These are phyloP conservation scores for Cydia pomonella DNA, from an alignment of 1,140 invertebrate species.

Conservation along the genomic window DNA sequence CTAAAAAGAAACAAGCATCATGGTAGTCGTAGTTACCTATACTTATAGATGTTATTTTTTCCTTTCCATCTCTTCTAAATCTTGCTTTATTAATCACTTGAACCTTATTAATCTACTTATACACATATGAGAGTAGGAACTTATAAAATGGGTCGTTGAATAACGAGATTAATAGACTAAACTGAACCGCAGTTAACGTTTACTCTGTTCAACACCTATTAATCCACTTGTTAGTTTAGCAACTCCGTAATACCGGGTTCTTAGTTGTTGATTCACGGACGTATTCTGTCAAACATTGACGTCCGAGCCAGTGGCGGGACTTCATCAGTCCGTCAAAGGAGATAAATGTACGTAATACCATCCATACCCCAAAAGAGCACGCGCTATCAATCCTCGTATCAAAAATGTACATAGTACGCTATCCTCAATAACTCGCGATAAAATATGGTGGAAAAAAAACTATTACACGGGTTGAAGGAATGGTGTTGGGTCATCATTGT, in stretches of 20 bases:
- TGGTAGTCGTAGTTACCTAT: neutral
- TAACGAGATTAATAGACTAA: neutral
- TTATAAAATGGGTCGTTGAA: neutral
- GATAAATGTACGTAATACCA: slow-evolving; percentile 2
- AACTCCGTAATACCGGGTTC: neutral
- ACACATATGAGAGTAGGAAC: neutral
- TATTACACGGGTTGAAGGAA: slow-evolving; percentile 59
- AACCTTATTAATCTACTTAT: too few relatives aligned
- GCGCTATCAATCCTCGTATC: slow-evolving; percentile 43
- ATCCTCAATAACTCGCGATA: slow-evolving; percentile 58
- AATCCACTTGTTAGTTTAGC: slow-evolving; percentile 7
- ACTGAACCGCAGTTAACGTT: neutral
- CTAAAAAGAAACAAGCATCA: neutral
- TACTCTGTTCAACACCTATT: slow-evolving; percentile 10
- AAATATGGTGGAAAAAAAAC: slow-evolving; percentile 61
- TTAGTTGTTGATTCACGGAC: slow-evolving; percentile 3
- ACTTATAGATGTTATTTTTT: neutral
- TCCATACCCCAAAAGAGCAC: slow-evolving; percentile 4
- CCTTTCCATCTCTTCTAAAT: neutral
- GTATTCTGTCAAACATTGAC: neutral
- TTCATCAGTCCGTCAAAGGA: slow-evolving; percentile 3
- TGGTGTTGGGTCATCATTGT: slow-evolving; percentile 67
- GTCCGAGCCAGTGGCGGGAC: neutral
- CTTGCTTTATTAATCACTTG: too few relatives aligned
- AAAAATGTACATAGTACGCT: slow-evolving; percentile 55